Evolutionary conservation across 2,888 invertebrate species (phyloP).

Genomic region (Rotaria socialis): DNA sequence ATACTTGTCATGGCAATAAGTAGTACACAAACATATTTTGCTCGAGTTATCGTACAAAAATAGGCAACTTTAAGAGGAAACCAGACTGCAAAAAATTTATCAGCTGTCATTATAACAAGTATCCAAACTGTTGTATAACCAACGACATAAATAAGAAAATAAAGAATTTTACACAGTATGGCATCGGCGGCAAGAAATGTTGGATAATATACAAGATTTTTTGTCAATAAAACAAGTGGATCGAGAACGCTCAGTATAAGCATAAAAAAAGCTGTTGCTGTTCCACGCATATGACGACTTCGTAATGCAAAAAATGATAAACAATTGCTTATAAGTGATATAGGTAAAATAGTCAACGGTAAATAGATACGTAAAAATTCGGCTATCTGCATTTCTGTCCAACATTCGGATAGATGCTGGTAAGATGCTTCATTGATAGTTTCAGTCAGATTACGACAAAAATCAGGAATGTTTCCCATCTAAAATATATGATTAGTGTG

Average conservation of each 20-base stretch:
- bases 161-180: not conserved
- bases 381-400: not conserved
- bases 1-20: not conserved
- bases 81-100: constrained; percentile 29
- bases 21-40: constrained; percentile 8
- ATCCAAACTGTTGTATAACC: constrained; percentile 10
- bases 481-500: not conserved
- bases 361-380: not conserved
- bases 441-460: not conserved
- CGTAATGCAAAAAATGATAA: not conserved
- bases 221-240: constrained; percentile 33
- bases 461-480: not conserved
- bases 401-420: not conserved
- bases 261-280: constrained; percentile 32
- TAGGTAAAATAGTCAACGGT: constrained; percentile 10
- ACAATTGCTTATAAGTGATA: not conserved
- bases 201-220: constrained; percentile 7
- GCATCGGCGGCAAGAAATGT: not conserved
- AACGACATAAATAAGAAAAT: constrained; percentile 19
- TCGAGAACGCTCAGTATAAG: not conserved
- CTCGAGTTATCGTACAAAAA: not conserved
- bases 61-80: not conserved
- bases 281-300: constrained; percentile 33
- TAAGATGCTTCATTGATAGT: not conserved
- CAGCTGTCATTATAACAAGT: constrained; percentile 12